Conservation (phyloP, 30 jellyfish, hydroid and myxozoan species). For the Aurelia sp. region DNA sequence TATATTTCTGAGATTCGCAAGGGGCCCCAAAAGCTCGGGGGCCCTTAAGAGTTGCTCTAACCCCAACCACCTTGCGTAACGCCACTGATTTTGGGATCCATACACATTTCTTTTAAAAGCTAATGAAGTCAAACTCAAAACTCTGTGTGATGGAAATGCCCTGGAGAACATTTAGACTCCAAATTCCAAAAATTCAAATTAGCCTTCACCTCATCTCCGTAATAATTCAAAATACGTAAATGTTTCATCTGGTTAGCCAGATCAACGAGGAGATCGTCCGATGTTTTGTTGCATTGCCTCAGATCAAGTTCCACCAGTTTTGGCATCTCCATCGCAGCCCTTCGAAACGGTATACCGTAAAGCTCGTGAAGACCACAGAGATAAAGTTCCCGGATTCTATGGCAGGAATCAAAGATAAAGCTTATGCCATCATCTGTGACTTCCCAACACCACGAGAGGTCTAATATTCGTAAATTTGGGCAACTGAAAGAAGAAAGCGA, state of each 20-base stretch:
- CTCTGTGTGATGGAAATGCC: slow-evolving; percentile 56
- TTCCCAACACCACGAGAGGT: slow-evolving; percentile 97
- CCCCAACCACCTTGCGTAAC: no score
- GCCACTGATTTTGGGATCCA: no score
- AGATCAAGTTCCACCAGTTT: slow-evolving; percentile 72
- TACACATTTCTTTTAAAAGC: neutral
- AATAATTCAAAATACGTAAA: slow-evolving; percentile 64
- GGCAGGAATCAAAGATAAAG: slow-evolving; percentile 78
- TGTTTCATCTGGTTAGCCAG: slow-evolving; percentile 61
- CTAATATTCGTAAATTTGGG: slow-evolving; percentile 63
- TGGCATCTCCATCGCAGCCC: slow-evolving; percentile 57
- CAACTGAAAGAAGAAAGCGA: slow-evolving; percentile 55
- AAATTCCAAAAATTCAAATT: slow-evolving; percentile 56
- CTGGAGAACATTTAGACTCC: slow-evolving; percentile 66
- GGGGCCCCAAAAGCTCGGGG: no score
- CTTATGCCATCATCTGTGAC: slow-evolving; percentile 90
- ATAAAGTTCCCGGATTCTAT: slow-evolving; percentile 53
- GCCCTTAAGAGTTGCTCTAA: no score
- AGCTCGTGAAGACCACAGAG: slow-evolving; percentile 88
- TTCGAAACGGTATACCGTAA: slow-evolving; percentile 74
- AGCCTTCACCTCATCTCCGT: slow-evolving; percentile 84
- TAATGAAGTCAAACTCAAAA: neutral
- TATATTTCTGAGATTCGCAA: no score
- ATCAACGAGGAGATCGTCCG: slow-evolving; percentile 78
- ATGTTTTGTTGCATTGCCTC: slow-evolving; percentile 87